Evolutionary conservation across 2,888 invertebrate species (phyloP).

Genomic region (Orthosia gothica): DNA sequence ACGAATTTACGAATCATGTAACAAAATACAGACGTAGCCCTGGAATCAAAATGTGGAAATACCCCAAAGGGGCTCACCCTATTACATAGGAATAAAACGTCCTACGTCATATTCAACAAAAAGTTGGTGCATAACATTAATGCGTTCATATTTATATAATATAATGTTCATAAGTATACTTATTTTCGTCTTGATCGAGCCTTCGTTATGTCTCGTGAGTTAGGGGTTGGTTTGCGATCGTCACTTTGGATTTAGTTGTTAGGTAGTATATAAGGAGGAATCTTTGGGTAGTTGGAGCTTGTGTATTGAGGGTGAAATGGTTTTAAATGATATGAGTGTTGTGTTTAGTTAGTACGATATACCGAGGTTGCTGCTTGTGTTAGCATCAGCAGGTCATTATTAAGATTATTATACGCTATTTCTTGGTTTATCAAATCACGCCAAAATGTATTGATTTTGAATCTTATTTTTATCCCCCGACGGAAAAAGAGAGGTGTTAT

Average conservation of each 20-base stretch:
- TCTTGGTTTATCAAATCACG: too few relatives aligned
- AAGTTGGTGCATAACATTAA: constrained; percentile 29
- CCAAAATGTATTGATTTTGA: too few relatives aligned
- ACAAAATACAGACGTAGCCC: constrained; percentile 15
- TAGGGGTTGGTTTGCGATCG: constrained; percentile 4
- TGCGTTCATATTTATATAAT: not conserved
- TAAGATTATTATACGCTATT: too few relatives aligned
- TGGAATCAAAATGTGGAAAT: constrained; percentile 11
- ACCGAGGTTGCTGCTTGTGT: too few relatives aligned
- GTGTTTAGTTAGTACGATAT: too few relatives aligned
- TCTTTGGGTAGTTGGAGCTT: not conserved
- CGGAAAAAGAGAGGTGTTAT: too few relatives aligned
- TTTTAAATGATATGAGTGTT: not conserved
- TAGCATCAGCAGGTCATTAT: too few relatives aligned
- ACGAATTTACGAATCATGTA: not conserved
- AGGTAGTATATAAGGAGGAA: not conserved
- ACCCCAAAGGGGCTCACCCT: constrained; percentile 9
- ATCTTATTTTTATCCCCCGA: too few relatives aligned
- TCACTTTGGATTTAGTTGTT: not conserved
- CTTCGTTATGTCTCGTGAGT: not conserved
- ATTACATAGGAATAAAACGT: constrained; percentile 14
- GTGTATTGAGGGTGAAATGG: not conserved
- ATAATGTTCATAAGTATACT: not conserved
- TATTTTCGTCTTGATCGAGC: not conserved
- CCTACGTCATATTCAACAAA: constrained; percentile 31